Evolutionary conservation across 2,888 invertebrate genomes (phyloP).

Genomic region (Drosophila birchii): DNA sequence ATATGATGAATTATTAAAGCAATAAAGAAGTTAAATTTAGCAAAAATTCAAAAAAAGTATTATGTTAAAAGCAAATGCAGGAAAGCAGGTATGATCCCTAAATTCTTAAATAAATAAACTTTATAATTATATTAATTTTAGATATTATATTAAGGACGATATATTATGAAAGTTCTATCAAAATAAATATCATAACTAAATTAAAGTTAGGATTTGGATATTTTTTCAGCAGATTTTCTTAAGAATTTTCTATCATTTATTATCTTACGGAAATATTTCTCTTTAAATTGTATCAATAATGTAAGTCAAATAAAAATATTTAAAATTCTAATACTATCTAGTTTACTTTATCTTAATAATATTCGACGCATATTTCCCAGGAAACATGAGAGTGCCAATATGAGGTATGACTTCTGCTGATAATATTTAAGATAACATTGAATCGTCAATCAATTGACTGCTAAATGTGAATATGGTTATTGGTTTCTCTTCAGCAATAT

Average conservation of each 20-base stretch:
- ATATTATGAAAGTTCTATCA: neutral
- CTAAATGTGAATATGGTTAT: conserved; percentile 71
- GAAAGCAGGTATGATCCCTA: neutral
- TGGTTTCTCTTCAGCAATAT: conserved; percentile 43
- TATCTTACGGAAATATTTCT: neutral
- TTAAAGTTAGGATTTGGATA: neutral
- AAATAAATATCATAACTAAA: neutral
- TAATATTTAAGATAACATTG: conserved; percentile 51
- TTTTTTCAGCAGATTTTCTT: neutral
- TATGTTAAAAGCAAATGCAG: neutral
- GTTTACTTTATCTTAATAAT: neutral
- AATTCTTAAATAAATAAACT: neutral
- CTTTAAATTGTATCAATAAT: neutral
- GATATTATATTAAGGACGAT: too few species aligned
- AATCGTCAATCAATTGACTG: conserved; percentile 71
- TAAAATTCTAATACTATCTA: neutral
- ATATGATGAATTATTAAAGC: neutral
- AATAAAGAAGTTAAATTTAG: neutral
- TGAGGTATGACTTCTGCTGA: conserved; percentile 30
- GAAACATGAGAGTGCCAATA: neutral
- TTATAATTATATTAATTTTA: neutral
- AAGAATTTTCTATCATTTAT: neutral
- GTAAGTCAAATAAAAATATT: neutral
- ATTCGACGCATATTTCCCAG: neutral
- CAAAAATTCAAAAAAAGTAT: neutral